These are phyloP conservation scores for Myotis lucifugus DNA, from an alignment of 2,113 vertebrate species.

Conservation along the genomic window DNA sequence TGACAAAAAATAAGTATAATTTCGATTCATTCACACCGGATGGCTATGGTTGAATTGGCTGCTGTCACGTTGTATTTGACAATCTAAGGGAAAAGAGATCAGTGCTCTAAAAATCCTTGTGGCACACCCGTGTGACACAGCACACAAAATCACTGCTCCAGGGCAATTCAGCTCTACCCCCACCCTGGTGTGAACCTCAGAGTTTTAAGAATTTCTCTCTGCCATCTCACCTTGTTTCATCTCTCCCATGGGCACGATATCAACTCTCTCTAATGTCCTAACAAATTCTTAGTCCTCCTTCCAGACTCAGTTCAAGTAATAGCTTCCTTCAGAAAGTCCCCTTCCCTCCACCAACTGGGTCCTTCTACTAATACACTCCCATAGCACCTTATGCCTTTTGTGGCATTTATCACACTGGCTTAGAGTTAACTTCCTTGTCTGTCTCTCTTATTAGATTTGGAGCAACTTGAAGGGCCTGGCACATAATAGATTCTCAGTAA, in stretches of 20 bases:
- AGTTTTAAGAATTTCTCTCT: neutral
- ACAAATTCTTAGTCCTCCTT: neutral
- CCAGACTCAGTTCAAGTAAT: neutral
- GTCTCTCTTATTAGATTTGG: neutral
- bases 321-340: neutral
- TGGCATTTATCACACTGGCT: neutral
- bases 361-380: no score
- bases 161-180: neutral
- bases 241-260: fast-evolving
- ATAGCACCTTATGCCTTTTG: neutral
- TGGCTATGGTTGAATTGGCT: neutral
- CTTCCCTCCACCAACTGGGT: neutral
- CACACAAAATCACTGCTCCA: neutral
- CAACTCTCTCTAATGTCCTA: neutral
- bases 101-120: neutral
- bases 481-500: neutral
- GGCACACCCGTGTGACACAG: neutral
- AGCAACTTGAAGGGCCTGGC: neutral
- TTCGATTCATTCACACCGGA: neutral
- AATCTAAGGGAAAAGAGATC: neutral
- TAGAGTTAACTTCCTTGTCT: neutral
- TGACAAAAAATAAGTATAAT: neutral
- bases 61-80: neutral
- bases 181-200: neutral
- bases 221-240: neutral